These are phyloP conservation scores for Casuarius casuarius DNA, from an alignment of 2,113 vertebrate species.

Conservation along the genomic window DNA sequence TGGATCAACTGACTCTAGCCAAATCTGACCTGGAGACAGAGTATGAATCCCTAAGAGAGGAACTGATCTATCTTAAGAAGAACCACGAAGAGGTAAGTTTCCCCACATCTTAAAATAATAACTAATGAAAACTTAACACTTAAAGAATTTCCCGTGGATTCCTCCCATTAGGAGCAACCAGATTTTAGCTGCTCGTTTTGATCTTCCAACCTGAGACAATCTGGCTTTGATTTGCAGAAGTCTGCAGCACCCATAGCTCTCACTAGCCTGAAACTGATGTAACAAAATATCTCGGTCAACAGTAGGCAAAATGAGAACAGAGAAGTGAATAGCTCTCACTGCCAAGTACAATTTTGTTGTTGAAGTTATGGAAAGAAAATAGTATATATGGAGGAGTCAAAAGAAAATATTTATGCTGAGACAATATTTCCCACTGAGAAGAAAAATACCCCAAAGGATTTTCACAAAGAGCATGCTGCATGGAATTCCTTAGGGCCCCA, in stretches of 20 bases:
- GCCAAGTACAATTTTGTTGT: neutral
- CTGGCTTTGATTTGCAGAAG: neutral
- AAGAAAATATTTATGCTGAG: neutral
- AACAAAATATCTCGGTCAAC: neutral
- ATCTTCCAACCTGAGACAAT: neutral
- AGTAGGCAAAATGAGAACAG: neutral
- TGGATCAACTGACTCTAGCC: conserved; percentile 80
- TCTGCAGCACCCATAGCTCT: neutral
- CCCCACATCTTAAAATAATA: neutral
- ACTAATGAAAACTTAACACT: neutral
- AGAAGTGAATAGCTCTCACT: neutral
- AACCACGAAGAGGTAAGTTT: conserved; percentile 90
- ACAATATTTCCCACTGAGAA: neutral
- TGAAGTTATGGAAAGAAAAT: neutral
- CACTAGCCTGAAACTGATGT: neutral
- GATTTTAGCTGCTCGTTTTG: neutral
- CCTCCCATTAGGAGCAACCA: neutral
- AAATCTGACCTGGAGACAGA: conserved; percentile 78
- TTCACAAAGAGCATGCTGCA: neutral
- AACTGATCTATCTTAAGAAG: conserved; percentile 89
- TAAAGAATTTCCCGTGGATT: neutral
- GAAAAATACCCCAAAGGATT: neutral
- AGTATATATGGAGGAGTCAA: neutral
- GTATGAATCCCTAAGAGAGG: conserved; percentile 89
- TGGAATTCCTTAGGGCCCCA: neutral